Conservation (phyloP, 2,888 invertebrate species). For the Chymomyza procnemis region DNA sequence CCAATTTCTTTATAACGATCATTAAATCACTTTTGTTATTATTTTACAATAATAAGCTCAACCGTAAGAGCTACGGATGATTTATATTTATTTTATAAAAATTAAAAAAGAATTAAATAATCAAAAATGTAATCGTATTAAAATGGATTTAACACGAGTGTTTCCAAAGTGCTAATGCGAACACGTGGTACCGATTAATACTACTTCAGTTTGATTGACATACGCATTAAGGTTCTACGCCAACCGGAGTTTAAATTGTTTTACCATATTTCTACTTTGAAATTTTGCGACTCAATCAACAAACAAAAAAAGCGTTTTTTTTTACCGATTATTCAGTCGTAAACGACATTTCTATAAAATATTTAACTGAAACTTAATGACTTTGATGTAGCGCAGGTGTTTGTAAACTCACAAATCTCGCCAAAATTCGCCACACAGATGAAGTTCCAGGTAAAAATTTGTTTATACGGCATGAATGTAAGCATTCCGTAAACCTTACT, state of each 20-base stretch:
- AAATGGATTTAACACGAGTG: too few relatives aligned
- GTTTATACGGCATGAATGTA: neutral
- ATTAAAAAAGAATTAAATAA: too few relatives aligned
- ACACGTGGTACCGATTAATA: neutral
- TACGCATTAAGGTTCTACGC: neutral
- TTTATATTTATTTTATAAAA: too few relatives aligned
- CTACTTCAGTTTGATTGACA: neutral
- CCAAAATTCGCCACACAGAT: neutral
- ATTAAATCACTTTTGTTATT: too few relatives aligned
- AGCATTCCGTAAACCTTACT: neutral
- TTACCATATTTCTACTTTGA: too few relatives aligned
- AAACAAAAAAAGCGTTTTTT: neutral
- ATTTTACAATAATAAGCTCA: too few relatives aligned
- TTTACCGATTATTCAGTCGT: neutral
- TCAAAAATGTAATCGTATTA: too few relatives aligned
- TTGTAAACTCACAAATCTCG: neutral
- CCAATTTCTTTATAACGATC: too few relatives aligned
- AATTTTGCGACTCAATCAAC: neutral
- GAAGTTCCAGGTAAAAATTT: neutral
- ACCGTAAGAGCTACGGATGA: too few relatives aligned
- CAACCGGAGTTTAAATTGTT: neutral
- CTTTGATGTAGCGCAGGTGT: neutral
- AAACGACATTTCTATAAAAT: neutral
- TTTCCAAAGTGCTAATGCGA: too few relatives aligned
- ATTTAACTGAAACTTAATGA: neutral